Base-by-base conservation (phyloP, 2,797 vertebrate species). In the Oreochromis grahami region DNA sequence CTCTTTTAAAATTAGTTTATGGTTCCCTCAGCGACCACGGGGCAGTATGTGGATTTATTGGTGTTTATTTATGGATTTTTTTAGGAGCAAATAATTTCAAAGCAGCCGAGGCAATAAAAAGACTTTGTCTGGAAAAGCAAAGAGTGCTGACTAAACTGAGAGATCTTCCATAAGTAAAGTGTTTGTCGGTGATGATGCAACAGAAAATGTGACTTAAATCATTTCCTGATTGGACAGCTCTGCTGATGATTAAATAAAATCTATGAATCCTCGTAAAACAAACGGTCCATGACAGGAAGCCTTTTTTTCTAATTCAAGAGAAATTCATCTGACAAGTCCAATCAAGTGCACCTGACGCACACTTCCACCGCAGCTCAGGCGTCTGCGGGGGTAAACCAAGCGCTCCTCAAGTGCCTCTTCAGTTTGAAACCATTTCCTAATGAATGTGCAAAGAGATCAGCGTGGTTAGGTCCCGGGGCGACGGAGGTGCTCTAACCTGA, bases 1-100 rank as follows among this genome's bases (percentile, higher is more conserved):
- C 34, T 50, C 36, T 19, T 74, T 77, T 81, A 81, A 84, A 83
- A 78, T 68, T 51, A 83, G 60, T 82, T 83, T 86, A 79, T 58
- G 45, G 65, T 84, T 41, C 76, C 76, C 79, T 34, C 45, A 50
- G 82, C 24, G 84, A 84, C n/a, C 26, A 53, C 34, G n/a, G 58
- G 58, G 55, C 10, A 24, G 5, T 7, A 2, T 34, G 24, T 45
- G 19, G 41, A 87, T 90, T 90, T 85, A 89, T 81, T 7, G 19
- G 9, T 89, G 70, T 89, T 86, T 80, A 51, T 74, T 72, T 58
- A 53, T 29, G 17, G 15, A 48, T 48, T 43, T 48, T 48, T 19
- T 72, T 72, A 12, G 26, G 68, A 72, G 68, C 24, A 48, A 48
- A 48, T 72, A 45, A 72, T 72, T 72, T 48, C 9, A 48, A 48